phyloP scores from a whole-genome alignment of 2,888 invertebrate genomes.

The Leucoma salicis region DNA sequence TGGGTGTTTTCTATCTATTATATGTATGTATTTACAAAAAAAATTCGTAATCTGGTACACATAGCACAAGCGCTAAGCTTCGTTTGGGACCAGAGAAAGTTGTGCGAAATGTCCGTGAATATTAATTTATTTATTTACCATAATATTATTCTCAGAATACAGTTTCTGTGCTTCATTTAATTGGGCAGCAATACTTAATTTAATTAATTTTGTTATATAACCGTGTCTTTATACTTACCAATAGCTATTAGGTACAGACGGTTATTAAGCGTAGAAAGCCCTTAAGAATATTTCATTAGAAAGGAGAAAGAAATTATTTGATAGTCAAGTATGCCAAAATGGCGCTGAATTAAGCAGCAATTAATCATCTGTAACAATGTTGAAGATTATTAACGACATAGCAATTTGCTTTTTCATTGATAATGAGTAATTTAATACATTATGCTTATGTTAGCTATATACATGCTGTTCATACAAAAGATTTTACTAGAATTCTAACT shows the following conservation, averaged over 20 bases:
- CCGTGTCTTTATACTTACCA: constrained; percentile 9
- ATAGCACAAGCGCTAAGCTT: too few relatives aligned
- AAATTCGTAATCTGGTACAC: too few relatives aligned
- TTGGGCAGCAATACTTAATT: neutral
- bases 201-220: constrained; percentile 1
- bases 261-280: constrained; percentile 32
- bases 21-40: too few relatives aligned
- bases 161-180: too few relatives aligned
- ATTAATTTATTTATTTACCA: too few relatives aligned
- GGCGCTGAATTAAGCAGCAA: constrained; percentile 14
- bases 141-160: too few relatives aligned
- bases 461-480: too few relatives aligned
- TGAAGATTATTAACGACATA: neutral
- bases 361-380: constrained; percentile 12
- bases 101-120: too few relatives aligned
- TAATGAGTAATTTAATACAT: neutral
- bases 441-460: too few relatives aligned
- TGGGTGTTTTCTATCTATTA: too few relatives aligned
- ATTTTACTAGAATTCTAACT: too few relatives aligned
- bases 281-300: constrained; percentile 35
- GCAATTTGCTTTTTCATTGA: neutral
- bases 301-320: constrained; percentile 30
- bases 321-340: constrained; percentile 22
- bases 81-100: too few relatives aligned
- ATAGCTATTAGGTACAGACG: constrained; percentile 24